phyloP scores from a whole-genome alignment of 2,113 vertebrate genomes.

The Hippolais icterina region DNA sequence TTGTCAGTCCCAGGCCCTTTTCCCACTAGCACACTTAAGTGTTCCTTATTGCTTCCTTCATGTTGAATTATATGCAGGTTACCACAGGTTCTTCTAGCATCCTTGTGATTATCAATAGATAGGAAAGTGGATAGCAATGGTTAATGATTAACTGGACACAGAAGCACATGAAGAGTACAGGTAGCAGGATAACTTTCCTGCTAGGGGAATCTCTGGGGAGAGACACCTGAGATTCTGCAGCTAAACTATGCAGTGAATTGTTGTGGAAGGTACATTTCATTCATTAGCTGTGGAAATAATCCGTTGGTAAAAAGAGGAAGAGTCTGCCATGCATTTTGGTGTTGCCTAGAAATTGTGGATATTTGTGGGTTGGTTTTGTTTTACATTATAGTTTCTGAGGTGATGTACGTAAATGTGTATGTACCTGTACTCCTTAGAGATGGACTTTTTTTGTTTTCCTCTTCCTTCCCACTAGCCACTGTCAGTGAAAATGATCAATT shows the following conservation, averaged over 20 bases:
- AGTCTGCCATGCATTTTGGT: background rate
- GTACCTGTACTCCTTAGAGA: background rate
- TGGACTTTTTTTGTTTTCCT: background rate
- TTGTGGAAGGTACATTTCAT: background rate
- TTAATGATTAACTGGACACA: background rate
- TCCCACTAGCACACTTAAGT: background rate
- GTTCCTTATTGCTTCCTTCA: background rate
- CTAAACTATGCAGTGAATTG: background rate
- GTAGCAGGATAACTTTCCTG: background rate
- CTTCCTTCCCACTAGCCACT: background rate
- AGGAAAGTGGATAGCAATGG: background rate
- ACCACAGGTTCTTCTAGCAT: background rate
- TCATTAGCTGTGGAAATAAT: background rate
- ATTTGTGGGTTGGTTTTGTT: background rate
- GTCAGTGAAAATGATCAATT: background rate
- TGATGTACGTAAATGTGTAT: background rate
- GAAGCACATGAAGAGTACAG: background rate
- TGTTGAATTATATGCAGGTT: background rate
- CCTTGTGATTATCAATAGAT: background rate
- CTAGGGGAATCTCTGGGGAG: background rate
- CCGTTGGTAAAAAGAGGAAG: background rate
- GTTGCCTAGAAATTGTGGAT: background rate
- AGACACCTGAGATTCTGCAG: background rate
- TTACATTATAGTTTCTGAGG: background rate
- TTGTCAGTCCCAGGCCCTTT: background rate